A percentile compares a stretch with the other conserved stretches of the same genome.
These are phyloP conservation scores for Phyto melanocephala DNA, from an alignment of 2,888 invertebrate species.

Conservation along the genomic window DNA sequence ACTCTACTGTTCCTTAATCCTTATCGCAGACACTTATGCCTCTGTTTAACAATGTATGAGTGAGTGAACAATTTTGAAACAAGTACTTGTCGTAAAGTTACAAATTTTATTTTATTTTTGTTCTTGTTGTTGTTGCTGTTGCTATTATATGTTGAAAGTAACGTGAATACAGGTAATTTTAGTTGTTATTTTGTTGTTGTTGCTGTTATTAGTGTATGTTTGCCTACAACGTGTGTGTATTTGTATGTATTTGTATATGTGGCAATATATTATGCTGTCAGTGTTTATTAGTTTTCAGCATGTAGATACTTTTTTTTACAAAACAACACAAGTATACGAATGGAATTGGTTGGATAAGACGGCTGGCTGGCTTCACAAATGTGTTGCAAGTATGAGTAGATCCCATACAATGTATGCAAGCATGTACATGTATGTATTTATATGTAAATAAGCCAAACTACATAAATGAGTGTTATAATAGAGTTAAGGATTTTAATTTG, in stretches of 20 bases:
- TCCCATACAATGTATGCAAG: not conserved
- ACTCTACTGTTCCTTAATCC: not conserved
- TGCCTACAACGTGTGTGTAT: not conserved
- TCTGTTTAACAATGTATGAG: not conserved
- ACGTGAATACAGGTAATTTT: constrained; percentile 44
- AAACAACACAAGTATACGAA: not conserved
- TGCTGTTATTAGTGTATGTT: not conserved
- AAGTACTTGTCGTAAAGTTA: not conserved
- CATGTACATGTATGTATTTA: too few relatives aligned
- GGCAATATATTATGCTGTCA: constrained; percentile 34
- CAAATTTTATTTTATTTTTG: not conserved
- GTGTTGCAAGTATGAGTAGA: not conserved
- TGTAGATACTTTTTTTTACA: not conserved
- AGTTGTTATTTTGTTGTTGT: not conserved
- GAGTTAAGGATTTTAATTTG: constrained; percentile 37
- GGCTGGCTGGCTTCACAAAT: not conserved
- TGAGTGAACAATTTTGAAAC: constrained; percentile 9
- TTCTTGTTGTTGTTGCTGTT: not conserved
- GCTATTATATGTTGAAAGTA: not conserved
- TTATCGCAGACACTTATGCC: not conserved
- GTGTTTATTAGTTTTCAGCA: constrained; percentile 18
- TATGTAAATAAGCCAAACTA: not conserved
- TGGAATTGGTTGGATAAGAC: not conserved
- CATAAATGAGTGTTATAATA: constrained; percentile 28
- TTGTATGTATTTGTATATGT: not conserved